phyloP scores from a whole-genome alignment of 2,113 vertebrate species.

The Hypocryptadius cinnamomeus region DNA sequence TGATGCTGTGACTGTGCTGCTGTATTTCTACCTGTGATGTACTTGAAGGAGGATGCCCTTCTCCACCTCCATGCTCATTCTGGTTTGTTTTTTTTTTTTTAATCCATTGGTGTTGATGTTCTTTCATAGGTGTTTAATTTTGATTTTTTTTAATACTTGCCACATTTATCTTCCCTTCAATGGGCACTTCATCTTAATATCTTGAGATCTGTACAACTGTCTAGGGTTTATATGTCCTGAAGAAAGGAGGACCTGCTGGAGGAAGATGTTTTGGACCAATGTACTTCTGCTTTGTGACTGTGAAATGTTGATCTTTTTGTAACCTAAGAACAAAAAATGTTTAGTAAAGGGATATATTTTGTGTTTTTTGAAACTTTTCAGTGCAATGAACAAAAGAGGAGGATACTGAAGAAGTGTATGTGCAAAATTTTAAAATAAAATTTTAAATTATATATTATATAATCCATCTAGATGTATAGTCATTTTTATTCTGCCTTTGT shows the following conservation, averaged over 20 bases:
- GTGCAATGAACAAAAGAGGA: slow-evolving; percentile 72
- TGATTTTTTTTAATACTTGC: background rate
- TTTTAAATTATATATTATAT: slow-evolving; percentile 71
- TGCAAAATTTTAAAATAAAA: slow-evolving; percentile 76
- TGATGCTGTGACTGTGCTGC: slow-evolving; percentile 34
- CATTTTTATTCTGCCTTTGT: background rate
- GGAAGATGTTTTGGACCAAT: slow-evolving; percentile 58
- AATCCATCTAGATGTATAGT: slow-evolving; percentile 15
- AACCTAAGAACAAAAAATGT: slow-evolving; percentile 71
- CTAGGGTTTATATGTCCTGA: slow-evolving; percentile 45
- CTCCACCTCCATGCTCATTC: background rate
- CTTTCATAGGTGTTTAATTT: background rate
- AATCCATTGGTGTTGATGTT: background rate
- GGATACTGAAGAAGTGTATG: slow-evolving; percentile 69
- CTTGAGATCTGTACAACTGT: slow-evolving; percentile 32
- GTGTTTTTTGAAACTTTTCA: slow-evolving; percentile 78
- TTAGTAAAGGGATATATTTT: slow-evolving; percentile 82
- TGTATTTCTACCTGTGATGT: slow-evolving; percentile 43
- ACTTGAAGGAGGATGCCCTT: slow-evolving; percentile 54
- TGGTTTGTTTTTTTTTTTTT: background rate
- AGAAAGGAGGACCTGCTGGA: slow-evolving; percentile 41
- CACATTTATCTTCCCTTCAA: slow-evolving; percentile 13
- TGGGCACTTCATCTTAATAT: slow-evolving; percentile 22
- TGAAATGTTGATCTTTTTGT: slow-evolving; percentile 83
- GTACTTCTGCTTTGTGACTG: slow-evolving; percentile 79